Conservation (phyloP, 2,113 vertebrate genomes). For the Guaruba guarouba region DNA sequence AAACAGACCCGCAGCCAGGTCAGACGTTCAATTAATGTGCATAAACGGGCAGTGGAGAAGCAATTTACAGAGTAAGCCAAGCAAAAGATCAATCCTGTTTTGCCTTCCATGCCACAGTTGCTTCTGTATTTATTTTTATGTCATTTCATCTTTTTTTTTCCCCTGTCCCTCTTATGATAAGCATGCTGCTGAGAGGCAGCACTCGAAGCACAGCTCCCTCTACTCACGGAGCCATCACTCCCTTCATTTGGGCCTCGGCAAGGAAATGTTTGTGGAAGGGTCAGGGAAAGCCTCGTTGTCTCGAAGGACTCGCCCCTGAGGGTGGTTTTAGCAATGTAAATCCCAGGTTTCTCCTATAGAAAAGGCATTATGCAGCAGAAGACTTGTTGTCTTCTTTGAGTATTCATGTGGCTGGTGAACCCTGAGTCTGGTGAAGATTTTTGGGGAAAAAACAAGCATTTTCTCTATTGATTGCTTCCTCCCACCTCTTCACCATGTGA, state of each 20-base stretch:
- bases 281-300: fast-evolving
- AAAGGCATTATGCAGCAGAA: background rate
- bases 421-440: background rate
- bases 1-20: constrained; percentile 38
- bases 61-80: constrained; percentile 64
- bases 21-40: constrained; percentile 61
- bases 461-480: background rate
- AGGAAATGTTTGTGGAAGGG: fast-evolving
- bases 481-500: background rate
- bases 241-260: background rate
- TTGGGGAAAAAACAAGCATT: fast-evolving
- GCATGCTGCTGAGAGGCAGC: background rate
- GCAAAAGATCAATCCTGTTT: constrained; percentile 65
- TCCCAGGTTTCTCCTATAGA: background rate
- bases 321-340: background rate
- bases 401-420: background rate
- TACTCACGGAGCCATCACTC: fast-evolving
- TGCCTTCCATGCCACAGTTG: constrained; percentile 23
- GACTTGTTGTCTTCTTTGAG: background rate
- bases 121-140: constrained; percentile 1
- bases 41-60: constrained; percentile 59
- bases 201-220: background rate
- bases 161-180: background rate
- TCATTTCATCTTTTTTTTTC: background rate
- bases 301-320: fast-evolving